Percentiles rank a stretch among this genome's conserved stretches.
These are phyloP conservation scores for Heliornis fulica DNA, from an alignment of 2,113 vertebrate genomes.

Conservation along the genomic window DNA sequence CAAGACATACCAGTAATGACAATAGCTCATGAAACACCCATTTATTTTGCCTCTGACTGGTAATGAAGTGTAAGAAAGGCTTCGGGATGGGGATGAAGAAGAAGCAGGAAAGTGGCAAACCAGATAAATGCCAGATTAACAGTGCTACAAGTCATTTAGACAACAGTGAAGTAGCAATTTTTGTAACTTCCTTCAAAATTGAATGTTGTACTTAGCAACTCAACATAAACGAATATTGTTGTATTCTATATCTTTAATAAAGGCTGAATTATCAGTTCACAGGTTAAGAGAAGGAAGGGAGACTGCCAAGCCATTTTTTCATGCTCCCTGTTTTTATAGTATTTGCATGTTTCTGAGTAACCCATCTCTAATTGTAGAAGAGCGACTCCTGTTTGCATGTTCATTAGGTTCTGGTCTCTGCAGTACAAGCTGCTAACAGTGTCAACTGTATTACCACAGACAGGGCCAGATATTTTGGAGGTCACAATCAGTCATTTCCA, in stretches of 20 bases:
- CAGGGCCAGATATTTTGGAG: background rate
- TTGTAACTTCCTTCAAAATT: background rate
- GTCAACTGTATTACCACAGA: background rate
- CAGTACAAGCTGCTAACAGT: background rate
- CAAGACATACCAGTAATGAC: background rate
- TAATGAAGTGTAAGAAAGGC: background rate
- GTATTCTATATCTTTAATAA: background rate
- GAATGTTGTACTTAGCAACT: background rate
- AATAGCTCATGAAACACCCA: background rate
- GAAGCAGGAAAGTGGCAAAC: background rate
- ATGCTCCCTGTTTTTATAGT: background rate
- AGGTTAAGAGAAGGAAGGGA: background rate
- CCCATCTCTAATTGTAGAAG: background rate
- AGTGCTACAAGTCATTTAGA: background rate
- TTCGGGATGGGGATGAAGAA: background rate
- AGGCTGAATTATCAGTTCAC: background rate
- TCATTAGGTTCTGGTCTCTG: background rate
- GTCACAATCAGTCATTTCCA: background rate
- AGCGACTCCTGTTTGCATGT: background rate
- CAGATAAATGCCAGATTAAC: background rate
- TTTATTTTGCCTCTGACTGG: background rate
- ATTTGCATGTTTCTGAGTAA: background rate
- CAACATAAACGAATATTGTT: background rate
- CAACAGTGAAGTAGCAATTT: background rate
- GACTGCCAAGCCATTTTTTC: background rate